Base-by-base conservation (phyloP, 2,888 invertebrate genomes). In the Oeneis ivallda region DNA sequence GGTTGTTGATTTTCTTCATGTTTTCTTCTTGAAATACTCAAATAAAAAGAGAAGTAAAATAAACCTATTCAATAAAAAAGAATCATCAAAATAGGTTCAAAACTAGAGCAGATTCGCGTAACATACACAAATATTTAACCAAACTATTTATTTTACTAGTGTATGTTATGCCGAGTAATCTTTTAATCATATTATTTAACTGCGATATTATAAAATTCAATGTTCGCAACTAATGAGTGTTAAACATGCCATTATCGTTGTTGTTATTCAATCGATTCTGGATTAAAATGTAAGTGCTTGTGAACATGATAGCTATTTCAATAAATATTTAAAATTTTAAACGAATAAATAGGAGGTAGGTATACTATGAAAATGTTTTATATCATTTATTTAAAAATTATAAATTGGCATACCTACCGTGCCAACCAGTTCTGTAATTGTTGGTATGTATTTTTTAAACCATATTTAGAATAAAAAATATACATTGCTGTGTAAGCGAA, bases 181-280 rank as follows among this genome's bases (percentile, higher is more conserved):
- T 61, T 61, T 61, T 61, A 61, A 61, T 52, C 52, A 39, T 39
- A 41, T 41, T 50, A 39, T 52, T 52, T 32, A 52, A 26, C 61
- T 5, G 39, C 41, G 61, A 41, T 52, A 32, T 26, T 52, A 52
- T 52, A 26, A 61, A 61, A 61, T 52, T 61, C 61, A 61, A 50
- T 61, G 61, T 52, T 39, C 41, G 52, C 61, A 52, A 61, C 61
- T 52, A 61, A 61, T 61, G 50, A 61, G 47, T 61, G 41, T 61
- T 61, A 52, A 61, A 61, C 61, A 52, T 61, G 61, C 61, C 52
- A 61, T 61, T 39, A 52, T n/a, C 52, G 52, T 41, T 39, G 61
- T 26, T 39, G 61, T 61, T 52, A 61, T 61, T 61, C 39, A 61
- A 61, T 61, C 61, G 52, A 61, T 61, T 52, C 32, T 41, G 52